Percentiles rank a stretch among this genome's conserved stretches.
Conservation (phyloP, 1,140 invertebrate species). For the Oppia nitens region DNA sequence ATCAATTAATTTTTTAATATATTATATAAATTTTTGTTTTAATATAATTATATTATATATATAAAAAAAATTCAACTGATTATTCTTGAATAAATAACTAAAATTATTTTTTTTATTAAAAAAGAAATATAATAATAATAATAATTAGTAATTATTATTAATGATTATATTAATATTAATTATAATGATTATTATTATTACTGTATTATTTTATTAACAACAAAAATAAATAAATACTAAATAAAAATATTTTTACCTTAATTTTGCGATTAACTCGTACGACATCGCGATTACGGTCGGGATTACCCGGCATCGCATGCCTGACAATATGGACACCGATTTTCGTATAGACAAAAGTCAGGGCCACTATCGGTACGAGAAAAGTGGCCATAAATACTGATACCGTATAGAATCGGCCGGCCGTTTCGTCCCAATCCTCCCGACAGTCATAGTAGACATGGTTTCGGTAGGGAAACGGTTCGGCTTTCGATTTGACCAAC, state of each 20-base stretch:
- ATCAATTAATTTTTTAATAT: no score
- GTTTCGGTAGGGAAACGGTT: constrained; percentile 22
- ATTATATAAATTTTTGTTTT: no score
- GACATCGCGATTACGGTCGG: constrained; percentile 31
- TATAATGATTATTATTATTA: no score
- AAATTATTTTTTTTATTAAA: no score
- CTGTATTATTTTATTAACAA: no score
- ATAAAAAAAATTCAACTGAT: no score
- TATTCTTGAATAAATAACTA: no score
- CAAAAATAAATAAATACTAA: no score
- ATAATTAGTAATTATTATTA: no score
- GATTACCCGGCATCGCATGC: constrained; percentile 34
- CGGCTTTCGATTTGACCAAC: constrained; percentile 28
- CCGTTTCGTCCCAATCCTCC: constrained; percentile 25
- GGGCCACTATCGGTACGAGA: constrained; percentile 31
- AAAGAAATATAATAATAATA: no score
- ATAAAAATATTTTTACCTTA: constrained; percentile 36
- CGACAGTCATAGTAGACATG: constrained; percentile 28
- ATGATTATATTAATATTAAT: no score
- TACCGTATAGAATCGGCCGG: constrained; percentile 26
- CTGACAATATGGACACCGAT: constrained; percentile 30
- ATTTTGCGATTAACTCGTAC: constrained; percentile 30
- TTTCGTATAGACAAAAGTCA: constrained; percentile 33
- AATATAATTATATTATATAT: no score
- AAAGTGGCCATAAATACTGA: constrained; percentile 36